Evolutionary conservation across 1,140 invertebrate species (phyloP).

Genomic region (Lanistes nyassanus): DNA sequence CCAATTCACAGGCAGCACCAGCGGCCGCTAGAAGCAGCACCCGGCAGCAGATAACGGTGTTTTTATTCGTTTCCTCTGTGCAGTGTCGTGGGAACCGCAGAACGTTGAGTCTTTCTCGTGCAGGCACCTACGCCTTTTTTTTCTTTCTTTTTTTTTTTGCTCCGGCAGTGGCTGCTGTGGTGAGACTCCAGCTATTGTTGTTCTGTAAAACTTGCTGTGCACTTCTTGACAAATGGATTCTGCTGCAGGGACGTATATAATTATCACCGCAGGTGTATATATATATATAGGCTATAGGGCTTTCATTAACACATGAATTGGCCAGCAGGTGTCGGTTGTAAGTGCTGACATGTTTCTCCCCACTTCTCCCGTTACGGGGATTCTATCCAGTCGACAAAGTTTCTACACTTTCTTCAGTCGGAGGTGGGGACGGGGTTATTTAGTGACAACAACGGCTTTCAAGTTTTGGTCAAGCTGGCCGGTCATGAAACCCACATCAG

Average conservation of each 20-base stretch:
- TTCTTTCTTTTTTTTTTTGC: too few species aligned
- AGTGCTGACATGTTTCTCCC: too few species aligned
- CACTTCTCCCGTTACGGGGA: too few species aligned
- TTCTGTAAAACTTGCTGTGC: not conserved
- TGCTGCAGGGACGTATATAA: constrained; percentile 4
- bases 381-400: too few species aligned
- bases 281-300: too few species aligned
- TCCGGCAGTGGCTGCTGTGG: not conserved
- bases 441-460: too few species aligned
- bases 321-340: not conserved
- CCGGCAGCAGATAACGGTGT: not conserved
- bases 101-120: not conserved
- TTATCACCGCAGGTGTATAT: not conserved
- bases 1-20: not conserved
- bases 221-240: not conserved
- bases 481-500: too few species aligned
- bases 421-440: too few species aligned
- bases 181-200: not conserved
- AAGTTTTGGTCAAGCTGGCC: too few species aligned
- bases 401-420: too few species aligned
- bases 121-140: too few species aligned
- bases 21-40: not conserved
- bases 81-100: too few species aligned
- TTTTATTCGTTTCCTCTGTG: not conserved
- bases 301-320: not conserved